Base-by-base conservation (phyloP, 2,797 vertebrate genomes). In the Mus caroli region DNA sequence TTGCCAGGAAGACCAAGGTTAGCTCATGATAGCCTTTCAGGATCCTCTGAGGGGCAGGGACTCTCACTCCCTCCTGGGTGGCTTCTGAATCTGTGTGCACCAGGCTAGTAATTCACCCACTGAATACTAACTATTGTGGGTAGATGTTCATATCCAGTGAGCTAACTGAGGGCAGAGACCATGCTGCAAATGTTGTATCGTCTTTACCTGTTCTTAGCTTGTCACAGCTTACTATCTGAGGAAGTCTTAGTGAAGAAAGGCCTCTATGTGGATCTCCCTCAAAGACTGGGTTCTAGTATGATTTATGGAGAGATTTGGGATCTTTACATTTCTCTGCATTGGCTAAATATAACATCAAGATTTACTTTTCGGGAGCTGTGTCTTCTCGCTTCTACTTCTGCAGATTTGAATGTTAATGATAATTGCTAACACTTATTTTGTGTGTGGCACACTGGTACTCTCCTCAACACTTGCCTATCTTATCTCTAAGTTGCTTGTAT, bases 281-380 rank as follows among this genome's bases (percentile, higher is more conserved):
- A 80, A 77, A 71, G 31, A 40, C 34, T 43, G 31, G 14, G 1
- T 37, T 46, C 28, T 34, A 14, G 13, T 12, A 22, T 46, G 50
- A 86, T 67, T 87, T 89, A 58, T 26, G 73, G 90, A 92, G 69
- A 83, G 50, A 20, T 78, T 31, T 75, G 20, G 58, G 40, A 15
- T 43, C 52, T 75, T 83, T 79, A 77, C 79, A 91, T 46, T n/a
- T 85, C 91, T 94, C 76, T 90, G 46, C 62, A 62, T 24, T 22
- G 64, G 50, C 40, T 67, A 64, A 93, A 8, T 40, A 12, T 90
- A n/a, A 56, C n/a, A 86, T 50, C 11, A 69, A 78, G 37, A 83
- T 56, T 90, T 69, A 76, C 10, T 91, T 94, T 54, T 40, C 17
- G n/a, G 4, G 52, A 84, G 10, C 26, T 19, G 4, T 73, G 84